Evolutionary conservation across 2,797 vertebrate genomes (phyloP).

Genomic region (Rousettus madagascariensis): DNA sequence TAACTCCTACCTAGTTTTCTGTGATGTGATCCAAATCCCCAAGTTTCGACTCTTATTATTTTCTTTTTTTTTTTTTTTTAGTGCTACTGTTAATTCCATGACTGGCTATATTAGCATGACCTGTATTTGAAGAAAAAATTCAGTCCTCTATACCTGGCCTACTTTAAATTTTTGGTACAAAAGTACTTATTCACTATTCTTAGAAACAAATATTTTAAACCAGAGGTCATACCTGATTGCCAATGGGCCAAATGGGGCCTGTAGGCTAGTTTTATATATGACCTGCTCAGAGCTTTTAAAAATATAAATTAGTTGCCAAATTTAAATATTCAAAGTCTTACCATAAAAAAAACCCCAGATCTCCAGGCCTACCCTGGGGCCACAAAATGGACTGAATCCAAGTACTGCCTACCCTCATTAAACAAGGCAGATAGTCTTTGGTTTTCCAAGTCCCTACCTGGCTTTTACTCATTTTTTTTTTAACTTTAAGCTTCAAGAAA

Average conservation of each 20-base stretch:
- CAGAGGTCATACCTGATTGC: background rate
- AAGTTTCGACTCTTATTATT: background rate
- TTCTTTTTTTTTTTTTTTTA: background rate
- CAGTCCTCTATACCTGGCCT: background rate
- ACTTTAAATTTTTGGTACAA: conserved; percentile 49
- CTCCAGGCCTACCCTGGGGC: background rate
- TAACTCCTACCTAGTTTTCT: background rate
- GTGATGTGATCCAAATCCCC: background rate
- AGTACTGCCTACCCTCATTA: background rate
- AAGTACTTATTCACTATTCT: conserved; percentile 23
- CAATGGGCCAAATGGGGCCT: background rate
- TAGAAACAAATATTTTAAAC: conserved; percentile 52
- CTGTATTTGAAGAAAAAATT: background rate
- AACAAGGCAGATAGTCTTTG: background rate
- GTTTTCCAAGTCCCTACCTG: background rate
- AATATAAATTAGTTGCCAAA: conserved; percentile 12
- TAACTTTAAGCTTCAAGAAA: conserved; percentile 41
- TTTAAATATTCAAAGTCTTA: conserved; percentile 36
- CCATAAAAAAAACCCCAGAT: conserved; percentile 43
- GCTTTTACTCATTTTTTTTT: conserved; percentile 4
- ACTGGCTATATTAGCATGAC: background rate
- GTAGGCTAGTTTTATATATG: background rate
- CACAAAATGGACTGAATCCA: background rate
- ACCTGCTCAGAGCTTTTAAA: conserved; percentile 1
- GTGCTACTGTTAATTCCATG: background rate